Conservation (phyloP, 2,888 invertebrate species). For the Macaria notata region DNA sequence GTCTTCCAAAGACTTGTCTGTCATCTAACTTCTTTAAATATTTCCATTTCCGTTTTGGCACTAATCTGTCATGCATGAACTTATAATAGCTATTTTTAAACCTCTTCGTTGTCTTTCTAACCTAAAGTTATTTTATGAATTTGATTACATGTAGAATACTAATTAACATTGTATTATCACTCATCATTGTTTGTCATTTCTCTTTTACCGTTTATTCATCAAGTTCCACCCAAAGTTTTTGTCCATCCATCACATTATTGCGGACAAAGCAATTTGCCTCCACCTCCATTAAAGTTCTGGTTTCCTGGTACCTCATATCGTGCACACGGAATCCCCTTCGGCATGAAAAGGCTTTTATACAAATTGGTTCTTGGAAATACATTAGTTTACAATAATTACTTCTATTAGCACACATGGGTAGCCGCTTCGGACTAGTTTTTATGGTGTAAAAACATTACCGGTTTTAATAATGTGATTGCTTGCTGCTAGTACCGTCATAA, state of each 20-base stretch:
- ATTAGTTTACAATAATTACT: slow-evolving; percentile 11
- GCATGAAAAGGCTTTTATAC: slow-evolving; percentile 7
- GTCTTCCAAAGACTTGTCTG: slow-evolving; percentile 1
- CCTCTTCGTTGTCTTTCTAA: too few species aligned
- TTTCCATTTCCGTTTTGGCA: too few species aligned
- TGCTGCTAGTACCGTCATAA: too few species aligned
- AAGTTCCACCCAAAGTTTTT: slow-evolving; percentile 13
- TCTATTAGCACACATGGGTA: slow-evolving; percentile 6
- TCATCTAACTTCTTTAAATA: background rate
- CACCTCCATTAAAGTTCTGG: slow-evolving; percentile 12
- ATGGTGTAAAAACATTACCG: background rate
- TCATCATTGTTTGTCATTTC: background rate
- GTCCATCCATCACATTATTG: slow-evolving; percentile 13
- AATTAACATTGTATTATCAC: background rate
- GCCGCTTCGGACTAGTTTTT: background rate
- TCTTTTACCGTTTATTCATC: slow-evolving; percentile 5
- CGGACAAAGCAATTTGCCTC: slow-evolving; percentile 12
- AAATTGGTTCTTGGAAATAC: slow-evolving; percentile 12
- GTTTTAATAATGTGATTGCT: background rate
- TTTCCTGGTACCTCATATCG: slow-evolving; percentile 18
- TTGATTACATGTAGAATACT: background rate
- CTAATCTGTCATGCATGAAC: too few species aligned
- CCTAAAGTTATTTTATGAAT: too few species aligned
- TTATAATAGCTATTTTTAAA: too few species aligned
- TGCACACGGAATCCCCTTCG: slow-evolving; percentile 8